phyloP scores from a whole-genome alignment of 1,140 invertebrate species.

The Caenorhabditis inopinata region DNA sequence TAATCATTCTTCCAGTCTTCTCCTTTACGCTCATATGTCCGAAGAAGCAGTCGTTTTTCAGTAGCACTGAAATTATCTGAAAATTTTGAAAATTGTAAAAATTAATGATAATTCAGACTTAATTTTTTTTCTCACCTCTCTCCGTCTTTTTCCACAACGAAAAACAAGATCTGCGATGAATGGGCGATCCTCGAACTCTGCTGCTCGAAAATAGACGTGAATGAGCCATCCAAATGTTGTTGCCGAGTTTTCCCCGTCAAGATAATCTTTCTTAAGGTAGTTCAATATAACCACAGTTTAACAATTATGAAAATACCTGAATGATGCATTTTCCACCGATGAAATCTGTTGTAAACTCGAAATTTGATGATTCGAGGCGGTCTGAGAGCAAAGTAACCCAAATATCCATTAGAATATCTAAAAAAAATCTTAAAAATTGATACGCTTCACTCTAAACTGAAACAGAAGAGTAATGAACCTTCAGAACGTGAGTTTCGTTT shows the following conservation, averaged over 20 bases:
- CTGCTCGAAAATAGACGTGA: slow-evolving; percentile 1
- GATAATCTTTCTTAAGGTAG: background rate
- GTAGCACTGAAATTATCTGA: background rate
- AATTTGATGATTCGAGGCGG: background rate
- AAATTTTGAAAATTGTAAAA: background rate
- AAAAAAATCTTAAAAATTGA: too few species aligned
- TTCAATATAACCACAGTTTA: background rate
- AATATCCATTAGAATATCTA: background rate
- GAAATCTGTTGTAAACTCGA: background rate
- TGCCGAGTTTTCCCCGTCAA: background rate
- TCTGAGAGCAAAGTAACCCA: background rate
- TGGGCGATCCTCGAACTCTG: background rate
- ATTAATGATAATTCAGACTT: background rate
- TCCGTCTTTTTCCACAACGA: background rate
- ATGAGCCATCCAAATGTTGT: background rate
- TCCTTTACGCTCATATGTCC: background rate
- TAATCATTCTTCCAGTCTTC: background rate
- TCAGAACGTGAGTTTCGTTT: background rate
- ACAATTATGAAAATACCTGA: background rate
- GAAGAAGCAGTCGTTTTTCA: slow-evolving; percentile 8
- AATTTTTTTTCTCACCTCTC: background rate
- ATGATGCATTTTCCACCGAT: background rate
- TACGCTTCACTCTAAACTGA: too few species aligned
- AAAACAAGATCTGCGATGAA: background rate
- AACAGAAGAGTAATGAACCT: too few species aligned